Evolutionary conservation across 2,113 vertebrate genomes (phyloP), one percentile per base, ranked within the genome.

Genomic region (Gasterosteus aculeatus): DNA sequence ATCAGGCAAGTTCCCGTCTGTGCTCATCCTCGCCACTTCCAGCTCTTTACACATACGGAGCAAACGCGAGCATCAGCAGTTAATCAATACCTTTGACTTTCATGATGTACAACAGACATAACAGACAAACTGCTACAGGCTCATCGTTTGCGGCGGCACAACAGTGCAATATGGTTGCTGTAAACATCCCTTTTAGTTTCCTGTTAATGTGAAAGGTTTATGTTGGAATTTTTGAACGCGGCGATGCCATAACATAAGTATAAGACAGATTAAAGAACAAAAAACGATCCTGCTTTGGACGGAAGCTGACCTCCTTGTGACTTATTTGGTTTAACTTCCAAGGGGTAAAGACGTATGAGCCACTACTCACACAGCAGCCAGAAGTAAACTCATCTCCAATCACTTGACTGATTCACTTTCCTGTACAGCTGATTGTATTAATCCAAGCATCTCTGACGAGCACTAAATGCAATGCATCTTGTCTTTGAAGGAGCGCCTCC

Each of bases 21-120:
- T 99, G 91, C 98, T 99, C 76, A 99, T 94, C 76, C 97, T 95
- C 0, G 97, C 97, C 80, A 99, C 98, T 93, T 99, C 97, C 86
- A 99, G 88, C 87, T 99, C 98, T 99, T 92, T 83, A 84, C 39
- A 81, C n/a, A 83, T 3, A 75, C 29, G 66, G 1, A 39, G 58
- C 2, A 72, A 44, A 65, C 31, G 16, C 35, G 14, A 12, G 11
- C 4, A 47, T 57, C n/a, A 51, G 64, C 42, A 46, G 78, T 76
- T 33, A 63, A 64, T 73, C 42, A 39, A 72, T 74, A 42, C 1
- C 0, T 38, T 53, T 12, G 16, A 41, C 31, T 63, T 67, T 35
- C 10, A 18, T 72, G 14, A 68, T 53, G 67, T 39, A 62, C 26
- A 58, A 54, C 16, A n/a, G 64, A 31, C 19, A 68, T 35, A 33